Conservation (phyloP, 2,797 vertebrate genomes). For the Pseudotriccus pelzelni region DNA sequence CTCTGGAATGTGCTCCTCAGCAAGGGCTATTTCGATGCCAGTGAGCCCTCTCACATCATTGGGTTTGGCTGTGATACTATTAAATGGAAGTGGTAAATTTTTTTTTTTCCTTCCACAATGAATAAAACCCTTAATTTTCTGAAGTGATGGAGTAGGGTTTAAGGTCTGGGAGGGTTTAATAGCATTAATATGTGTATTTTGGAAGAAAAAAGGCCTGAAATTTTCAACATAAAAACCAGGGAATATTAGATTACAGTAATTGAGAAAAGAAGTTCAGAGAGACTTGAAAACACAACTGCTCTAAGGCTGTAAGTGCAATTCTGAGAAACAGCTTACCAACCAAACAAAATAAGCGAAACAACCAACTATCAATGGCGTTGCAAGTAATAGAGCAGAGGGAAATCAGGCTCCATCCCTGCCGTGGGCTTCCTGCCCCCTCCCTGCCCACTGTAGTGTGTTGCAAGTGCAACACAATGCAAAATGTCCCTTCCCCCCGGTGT, state of each 20-base stretch:
- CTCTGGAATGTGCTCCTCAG: constrained; percentile 58
- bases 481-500: fast-evolving
- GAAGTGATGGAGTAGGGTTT: background rate
- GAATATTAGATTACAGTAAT: background rate
- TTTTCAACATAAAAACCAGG: background rate
- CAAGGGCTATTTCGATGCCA: constrained; percentile 46
- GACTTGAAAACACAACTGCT: background rate
- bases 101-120: background rate
- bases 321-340: background rate
- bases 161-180: background rate
- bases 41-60: background rate
- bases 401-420: background rate
- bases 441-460: background rate
- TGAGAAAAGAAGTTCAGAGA: background rate
- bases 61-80: constrained; percentile 20
- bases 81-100: constrained; percentile 23
- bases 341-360: background rate
- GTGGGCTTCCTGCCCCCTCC: background rate
- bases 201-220: background rate
- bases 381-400: background rate
- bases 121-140: background rate
- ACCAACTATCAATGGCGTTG: background rate
- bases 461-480: background rate
- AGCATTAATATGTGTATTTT: constrained; percentile 27
- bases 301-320: background rate